Percentiles rank a stretch among this genome's conserved stretches.
Evolutionary conservation across 2,888 invertebrate species (phyloP).

Genomic region (Ferrisia virgata): DNA sequence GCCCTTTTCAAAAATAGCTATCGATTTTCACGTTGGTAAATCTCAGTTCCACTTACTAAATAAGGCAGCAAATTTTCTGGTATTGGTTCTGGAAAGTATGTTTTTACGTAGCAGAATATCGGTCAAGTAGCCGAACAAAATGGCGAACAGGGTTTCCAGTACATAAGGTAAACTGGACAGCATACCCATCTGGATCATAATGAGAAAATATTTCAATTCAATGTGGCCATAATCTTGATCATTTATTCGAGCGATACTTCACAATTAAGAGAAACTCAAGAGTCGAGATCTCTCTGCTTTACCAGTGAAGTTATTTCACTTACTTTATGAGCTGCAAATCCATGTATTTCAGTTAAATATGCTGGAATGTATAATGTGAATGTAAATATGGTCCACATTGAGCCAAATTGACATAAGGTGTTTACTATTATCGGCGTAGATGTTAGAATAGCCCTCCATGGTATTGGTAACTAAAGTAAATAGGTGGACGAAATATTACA

Average conservation of each 20-base stretch:
- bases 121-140: conserved; percentile 59
- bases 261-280: no score
- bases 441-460: conserved; percentile 62
- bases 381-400: conserved; percentile 67
- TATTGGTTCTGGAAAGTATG: conserved; percentile 61
- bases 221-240: no score
- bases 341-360: conserved; percentile 66
- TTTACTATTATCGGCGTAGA: conserved; percentile 65
- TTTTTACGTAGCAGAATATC: conserved; percentile 61
- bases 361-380: conserved; percentile 67
- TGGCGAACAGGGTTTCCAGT: conserved; percentile 61
- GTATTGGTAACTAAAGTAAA: conserved; percentile 55
- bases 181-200: conserved; percentile 58
- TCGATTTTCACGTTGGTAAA: not conserved
- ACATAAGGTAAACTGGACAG: conserved; percentile 64
- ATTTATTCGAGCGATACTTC: no score
- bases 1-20: not conserved
- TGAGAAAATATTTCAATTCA: not conserved
- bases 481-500: not conserved
- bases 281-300: no score
- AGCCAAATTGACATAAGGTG: conserved; percentile 64
- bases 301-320: no score
- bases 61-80: conserved; percentile 63
- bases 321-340: conserved; percentile 65
- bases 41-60: conserved; percentile 57